Conservation (phyloP, 23 tunicate genomes). For the Pegea sp. region DNA sequence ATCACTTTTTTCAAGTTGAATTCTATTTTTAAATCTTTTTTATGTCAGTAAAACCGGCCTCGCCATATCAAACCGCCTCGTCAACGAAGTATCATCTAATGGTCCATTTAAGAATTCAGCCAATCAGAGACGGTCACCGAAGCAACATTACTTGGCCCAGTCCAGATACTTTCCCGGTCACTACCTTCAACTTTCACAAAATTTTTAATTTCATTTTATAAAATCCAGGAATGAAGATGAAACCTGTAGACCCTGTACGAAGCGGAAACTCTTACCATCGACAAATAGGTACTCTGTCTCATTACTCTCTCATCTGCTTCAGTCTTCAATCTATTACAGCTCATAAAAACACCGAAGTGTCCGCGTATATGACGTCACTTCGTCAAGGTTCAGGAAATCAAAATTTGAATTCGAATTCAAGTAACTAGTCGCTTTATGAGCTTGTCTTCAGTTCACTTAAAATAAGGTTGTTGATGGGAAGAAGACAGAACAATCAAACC, state of each 20-base stretch:
- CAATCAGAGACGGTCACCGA: conserved; percentile 24
- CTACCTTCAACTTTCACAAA: too few species aligned
- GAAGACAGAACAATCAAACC: not conserved
- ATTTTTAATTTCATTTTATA: not conserved
- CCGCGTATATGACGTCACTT: too few species aligned
- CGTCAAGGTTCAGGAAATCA: too few species aligned
- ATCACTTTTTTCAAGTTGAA: not conserved
- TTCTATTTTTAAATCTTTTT: too few species aligned
- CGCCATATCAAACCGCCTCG: not conserved
- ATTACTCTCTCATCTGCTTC: too few species aligned
- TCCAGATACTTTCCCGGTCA: conserved; percentile 81
- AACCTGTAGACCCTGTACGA: conserved; percentile 10
- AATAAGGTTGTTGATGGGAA: not conserved
- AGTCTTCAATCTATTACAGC: too few species aligned
- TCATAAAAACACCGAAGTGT: too few species aligned
- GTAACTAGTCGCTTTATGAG: too few species aligned
- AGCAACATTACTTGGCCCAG: conserved; percentile 64
- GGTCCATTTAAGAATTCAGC: conserved; percentile 6
- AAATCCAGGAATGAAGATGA: conserved; percentile 28
- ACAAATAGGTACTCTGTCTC: too few species aligned
- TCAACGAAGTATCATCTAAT: conserved; percentile 1
- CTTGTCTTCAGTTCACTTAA: too few species aligned
- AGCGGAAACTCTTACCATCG: not conserved
- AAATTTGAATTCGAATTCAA: too few species aligned
- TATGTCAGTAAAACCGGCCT: too few species aligned